Conservation (phyloP, 2,797 vertebrate species). For the Acipenser ruthenus region DNA sequence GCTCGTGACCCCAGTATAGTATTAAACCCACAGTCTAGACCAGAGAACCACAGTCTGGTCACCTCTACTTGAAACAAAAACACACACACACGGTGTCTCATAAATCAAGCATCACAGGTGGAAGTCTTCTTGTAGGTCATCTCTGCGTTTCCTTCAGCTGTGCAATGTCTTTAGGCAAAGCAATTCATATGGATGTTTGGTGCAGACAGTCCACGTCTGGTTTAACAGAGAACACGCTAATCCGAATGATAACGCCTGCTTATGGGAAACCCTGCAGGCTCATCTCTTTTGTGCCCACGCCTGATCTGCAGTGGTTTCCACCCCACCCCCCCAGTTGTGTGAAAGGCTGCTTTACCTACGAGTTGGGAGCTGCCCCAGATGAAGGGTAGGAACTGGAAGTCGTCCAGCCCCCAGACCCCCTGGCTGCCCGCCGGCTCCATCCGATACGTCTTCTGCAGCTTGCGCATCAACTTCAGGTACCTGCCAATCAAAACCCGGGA, state of each 20-base stretch:
- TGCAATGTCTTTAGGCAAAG: too few species aligned
- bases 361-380: slow-evolving; percentile 95
- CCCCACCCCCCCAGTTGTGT: neutral
- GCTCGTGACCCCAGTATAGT: too few species aligned
- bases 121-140: too few species aligned
- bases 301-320: neutral
- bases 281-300: neutral
- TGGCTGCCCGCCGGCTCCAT: slow-evolving; percentile 98
- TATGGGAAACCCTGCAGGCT: too few species aligned
- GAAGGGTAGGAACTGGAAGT: slow-evolving; percentile 96
- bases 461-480: slow-evolving; percentile 86
- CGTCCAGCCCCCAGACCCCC: slow-evolving; percentile 94
- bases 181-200: neutral
- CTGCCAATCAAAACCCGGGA: slow-evolving; percentile 40
- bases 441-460: slow-evolving; percentile 88
- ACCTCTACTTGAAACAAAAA: too few species aligned
- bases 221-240: neutral
- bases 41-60: too few species aligned
- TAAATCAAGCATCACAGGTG: too few species aligned
- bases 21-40: too few species aligned
- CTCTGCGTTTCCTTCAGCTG: too few species aligned
- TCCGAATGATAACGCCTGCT: too few species aligned
- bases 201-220: neutral
- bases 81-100: too few species aligned
- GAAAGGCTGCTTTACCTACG: slow-evolving; percentile 63